Percentiles rank a stretch among this genome's conserved stretches.
Conservation (phyloP, 2,888 invertebrate species). For the Leptura quadrifasciata region DNA sequence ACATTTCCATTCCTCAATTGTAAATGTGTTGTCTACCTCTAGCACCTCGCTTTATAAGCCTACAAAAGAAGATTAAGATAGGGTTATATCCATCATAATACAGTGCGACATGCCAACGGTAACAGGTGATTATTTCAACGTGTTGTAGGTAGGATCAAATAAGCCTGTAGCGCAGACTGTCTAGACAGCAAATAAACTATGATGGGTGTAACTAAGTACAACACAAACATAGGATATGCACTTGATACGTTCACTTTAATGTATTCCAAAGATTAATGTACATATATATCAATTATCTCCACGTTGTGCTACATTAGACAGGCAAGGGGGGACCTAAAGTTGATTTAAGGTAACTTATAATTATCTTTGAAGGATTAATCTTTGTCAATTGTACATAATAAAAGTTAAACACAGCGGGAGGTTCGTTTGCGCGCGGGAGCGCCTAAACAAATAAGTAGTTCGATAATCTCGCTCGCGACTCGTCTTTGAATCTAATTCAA, state of each 20-base stretch:
- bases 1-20: too few relatives aligned
- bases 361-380: background rate
- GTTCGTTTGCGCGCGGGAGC: background rate
- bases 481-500: constrained; percentile 13
- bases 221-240: background rate
- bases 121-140: background rate
- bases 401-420: background rate
- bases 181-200: constrained; percentile 1
- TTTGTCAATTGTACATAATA: background rate
- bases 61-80: background rate
- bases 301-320: background rate
- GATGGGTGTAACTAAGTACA: background rate
- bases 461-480: background rate
- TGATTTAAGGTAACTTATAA: background rate
- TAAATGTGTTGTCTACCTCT: too few relatives aligned
- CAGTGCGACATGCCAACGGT: background rate
- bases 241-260: background rate
- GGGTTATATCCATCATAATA: background rate
- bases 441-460: constrained; percentile 7
- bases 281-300: background rate
- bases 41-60: background rate
- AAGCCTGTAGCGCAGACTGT: background rate
- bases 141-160: background rate
- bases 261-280: background rate
- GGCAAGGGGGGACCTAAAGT: background rate